A percentile compares a stretch with the other conserved stretches of the same genome.
Conservation (phyloP, 2,888 invertebrate genomes). For the Gerris lacustris region DNA sequence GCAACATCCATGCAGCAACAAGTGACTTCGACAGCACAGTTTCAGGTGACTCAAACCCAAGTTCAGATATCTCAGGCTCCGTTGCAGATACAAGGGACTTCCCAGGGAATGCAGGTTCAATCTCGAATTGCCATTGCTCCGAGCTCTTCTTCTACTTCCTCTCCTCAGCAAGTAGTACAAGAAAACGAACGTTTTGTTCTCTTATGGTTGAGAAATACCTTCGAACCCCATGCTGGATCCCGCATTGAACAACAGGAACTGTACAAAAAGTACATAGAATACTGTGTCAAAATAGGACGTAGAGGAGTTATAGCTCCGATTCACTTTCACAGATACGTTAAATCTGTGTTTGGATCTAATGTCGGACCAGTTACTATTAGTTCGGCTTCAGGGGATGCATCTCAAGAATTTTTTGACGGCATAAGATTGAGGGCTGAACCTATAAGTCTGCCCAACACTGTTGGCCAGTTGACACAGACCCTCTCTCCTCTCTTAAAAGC, state of each 20-base stretch:
- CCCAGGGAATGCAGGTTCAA: background rate
- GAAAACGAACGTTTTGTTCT: slow-evolving; percentile 78
- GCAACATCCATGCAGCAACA: background rate
- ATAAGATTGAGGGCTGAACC: slow-evolving; percentile 53
- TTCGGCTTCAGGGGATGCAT: slow-evolving; percentile 19
- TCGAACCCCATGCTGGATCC: slow-evolving; percentile 54
- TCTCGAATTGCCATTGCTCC: slow-evolving; percentile 28
- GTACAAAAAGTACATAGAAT: slow-evolving; percentile 79
- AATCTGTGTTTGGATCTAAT: slow-evolving; percentile 68
- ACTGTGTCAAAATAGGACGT: slow-evolving; percentile 70
- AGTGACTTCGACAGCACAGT: background rate
- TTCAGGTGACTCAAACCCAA: background rate
- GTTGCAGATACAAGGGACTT: background rate
- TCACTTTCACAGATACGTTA: slow-evolving; percentile 78
- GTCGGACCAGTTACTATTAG: slow-evolving; percentile 51
- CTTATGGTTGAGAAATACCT: slow-evolving; percentile 74
- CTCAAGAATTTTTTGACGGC: slow-evolving; percentile 49
- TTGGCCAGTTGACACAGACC: slow-evolving; percentile 19
- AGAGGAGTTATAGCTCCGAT: slow-evolving; percentile 72
- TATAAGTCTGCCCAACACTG: slow-evolving; percentile 31
- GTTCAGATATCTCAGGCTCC: background rate
- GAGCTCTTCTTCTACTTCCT: slow-evolving; percentile 22
- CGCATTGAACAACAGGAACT: slow-evolving; percentile 74
- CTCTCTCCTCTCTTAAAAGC: slow-evolving; percentile 72
- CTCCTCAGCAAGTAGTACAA: slow-evolving; percentile 38